Conservation (phyloP, 2,113 vertebrate genomes). For the Bos indicus region DNA sequence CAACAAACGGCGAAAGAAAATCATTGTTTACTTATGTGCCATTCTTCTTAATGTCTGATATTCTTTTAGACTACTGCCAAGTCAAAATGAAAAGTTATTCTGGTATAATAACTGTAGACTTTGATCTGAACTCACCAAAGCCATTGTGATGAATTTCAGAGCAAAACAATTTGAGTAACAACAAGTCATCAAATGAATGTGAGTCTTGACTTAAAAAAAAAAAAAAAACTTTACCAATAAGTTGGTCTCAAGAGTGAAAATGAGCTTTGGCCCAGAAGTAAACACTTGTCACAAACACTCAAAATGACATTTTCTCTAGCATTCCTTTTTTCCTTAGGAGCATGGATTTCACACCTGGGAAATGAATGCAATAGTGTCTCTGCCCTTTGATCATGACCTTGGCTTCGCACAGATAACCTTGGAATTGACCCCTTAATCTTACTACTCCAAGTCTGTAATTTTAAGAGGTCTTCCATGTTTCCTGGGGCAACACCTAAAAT, state of each 20-base stretch:
- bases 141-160: neutral
- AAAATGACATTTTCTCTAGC: neutral
- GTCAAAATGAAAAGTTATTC: slow-evolving; percentile 59
- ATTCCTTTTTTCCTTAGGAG: neutral
- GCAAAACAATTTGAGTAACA: slow-evolving; percentile 1
- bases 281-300: slow-evolving; percentile 12
- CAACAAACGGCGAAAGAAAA: slow-evolving; percentile 53
- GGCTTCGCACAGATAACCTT: neutral
- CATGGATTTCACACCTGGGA: neutral
- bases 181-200: neutral
- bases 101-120: slow-evolving; percentile 64
- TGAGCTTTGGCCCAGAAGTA: slow-evolving; percentile 51
- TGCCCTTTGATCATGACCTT: neutral
- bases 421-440: neutral
- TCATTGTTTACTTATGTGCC: slow-evolving; percentile 67
- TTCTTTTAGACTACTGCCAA: slow-evolving; percentile 73
- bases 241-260: slow-evolving; percentile 48
- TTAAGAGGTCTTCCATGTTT: neutral
- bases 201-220: neutral
- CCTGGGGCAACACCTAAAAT: neutral
- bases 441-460: neutral
- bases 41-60: slow-evolving; percentile 72
- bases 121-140: slow-evolving; percentile 72
- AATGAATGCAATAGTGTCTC: neutral
- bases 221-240: neutral